Base-by-base conservation (phyloP, 1,140 invertebrate species). In the Laupala kohalensis region DNA sequence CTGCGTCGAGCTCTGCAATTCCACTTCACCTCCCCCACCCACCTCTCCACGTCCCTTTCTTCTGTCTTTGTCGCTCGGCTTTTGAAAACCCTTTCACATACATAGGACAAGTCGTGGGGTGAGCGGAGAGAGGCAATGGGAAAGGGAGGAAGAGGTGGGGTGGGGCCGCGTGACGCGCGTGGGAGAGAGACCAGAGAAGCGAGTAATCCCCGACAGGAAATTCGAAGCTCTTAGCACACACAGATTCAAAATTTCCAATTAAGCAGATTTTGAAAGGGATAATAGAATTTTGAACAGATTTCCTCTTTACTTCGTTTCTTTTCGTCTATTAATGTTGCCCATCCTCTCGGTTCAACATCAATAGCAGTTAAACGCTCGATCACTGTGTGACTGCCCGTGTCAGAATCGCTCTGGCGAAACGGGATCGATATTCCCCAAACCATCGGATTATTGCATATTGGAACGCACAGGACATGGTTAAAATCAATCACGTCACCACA, bases 31-130 rank as follows among this genome's bases (percentile, higher is more conserved):
- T 23, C 64, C 24, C 67, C 23, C 67, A 28, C 64, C 24, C 25
- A 28, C 67, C 19, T 23, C 19, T 30, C 28, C 67, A 23, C 27
- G 13, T 15, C 67, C 3, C 9, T n/a, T 68, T 30, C 27, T 25
- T 64, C 64, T 64, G 19, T 19, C 64, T 64, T 25, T 68, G 26
- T 68, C 67, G 6, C 27, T 4, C 13, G 12, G 67, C 67, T 68
- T 68, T 68, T 68, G 13, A 68, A 68, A 68, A 68, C 67, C 67
- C 28, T 68, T 68, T 13, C 67, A 30, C 26, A 28, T 6, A 26
- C 26, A 30, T n/a, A 68, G 75, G 73, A 70, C 74, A 69, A 62
- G 67, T 73, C 74, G 76, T 67, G 71, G 64, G 74, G 69, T n/a
- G n/a, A n/a, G n/a, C n/a, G n/a, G n/a, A n/a, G n/a, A n/a, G 71